These are phyloP conservation scores for Mesembrinibis cayennensis DNA, from an alignment of 2,113 vertebrate species.

Conservation along the genomic window DNA sequence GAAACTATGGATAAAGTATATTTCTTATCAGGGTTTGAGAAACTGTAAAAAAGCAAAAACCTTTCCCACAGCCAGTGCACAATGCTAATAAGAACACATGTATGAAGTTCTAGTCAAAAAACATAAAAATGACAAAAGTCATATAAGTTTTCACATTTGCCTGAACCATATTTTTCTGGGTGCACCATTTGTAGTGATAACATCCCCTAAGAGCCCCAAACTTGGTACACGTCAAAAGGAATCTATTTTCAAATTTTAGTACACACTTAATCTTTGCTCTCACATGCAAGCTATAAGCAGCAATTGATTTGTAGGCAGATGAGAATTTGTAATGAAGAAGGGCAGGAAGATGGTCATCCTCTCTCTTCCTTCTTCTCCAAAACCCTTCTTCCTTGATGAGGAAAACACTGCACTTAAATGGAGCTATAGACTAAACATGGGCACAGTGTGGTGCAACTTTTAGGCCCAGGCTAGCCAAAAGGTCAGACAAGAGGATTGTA, in stretches of 20 bases:
- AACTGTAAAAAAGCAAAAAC: not conserved
- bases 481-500: not conserved
- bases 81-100: not conserved
- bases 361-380: not conserved
- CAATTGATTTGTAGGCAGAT: not conserved
- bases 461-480: not conserved
- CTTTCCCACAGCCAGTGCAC: not conserved
- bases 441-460: not conserved
- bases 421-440: not conserved
- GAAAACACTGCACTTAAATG: not conserved
- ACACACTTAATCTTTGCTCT: not conserved
- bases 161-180: not conserved
- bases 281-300: not conserved
- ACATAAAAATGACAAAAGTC: not conserved
- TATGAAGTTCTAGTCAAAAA: not conserved
- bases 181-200: not conserved
- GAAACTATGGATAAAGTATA: not conserved
- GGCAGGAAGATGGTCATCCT: not conserved
- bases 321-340: not conserved
- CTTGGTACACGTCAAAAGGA: not conserved
- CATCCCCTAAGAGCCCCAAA: not conserved
- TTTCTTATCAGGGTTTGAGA: not conserved
- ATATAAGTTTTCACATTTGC: not conserved
- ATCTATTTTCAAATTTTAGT: not conserved
- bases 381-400: not conserved